Evolutionary conservation across 2,113 vertebrate genomes (phyloP).

Genomic region (Arenaria interpres): DNA sequence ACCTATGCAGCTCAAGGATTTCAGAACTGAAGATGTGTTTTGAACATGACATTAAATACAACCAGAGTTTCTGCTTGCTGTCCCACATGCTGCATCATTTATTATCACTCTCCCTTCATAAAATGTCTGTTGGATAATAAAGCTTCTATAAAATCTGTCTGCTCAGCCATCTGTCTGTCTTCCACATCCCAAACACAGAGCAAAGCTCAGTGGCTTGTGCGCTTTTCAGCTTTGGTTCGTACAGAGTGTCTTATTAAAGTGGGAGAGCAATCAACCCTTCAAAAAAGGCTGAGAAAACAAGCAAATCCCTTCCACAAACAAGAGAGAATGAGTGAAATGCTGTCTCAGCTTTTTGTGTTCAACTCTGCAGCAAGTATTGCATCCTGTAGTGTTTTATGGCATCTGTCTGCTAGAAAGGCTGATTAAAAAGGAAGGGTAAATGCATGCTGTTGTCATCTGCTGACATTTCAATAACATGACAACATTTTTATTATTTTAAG

Average conservation of each 20-base stretch:
- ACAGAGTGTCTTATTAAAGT: neutral
- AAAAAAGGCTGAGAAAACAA: neutral
- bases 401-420: neutral
- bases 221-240: neutral
- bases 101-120: neutral
- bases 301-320: neutral
- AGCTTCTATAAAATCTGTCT: neutral
- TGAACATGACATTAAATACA: neutral
- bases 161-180: neutral
- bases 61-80: neutral
- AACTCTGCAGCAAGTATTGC: neutral
- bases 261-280: neutral
- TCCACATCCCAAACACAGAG: neutral
- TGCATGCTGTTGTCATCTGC: neutral
- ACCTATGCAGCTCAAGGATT: neutral
- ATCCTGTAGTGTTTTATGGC: neutral
- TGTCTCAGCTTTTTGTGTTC: neutral
- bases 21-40: neutral
- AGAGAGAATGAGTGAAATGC: neutral
- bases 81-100: neutral
- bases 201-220: neutral
- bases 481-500: neutral
- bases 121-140: neutral
- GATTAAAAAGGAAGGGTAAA: slow-evolving; percentile 13
- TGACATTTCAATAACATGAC: neutral